A percentile compares a stretch with the other conserved stretches of the same genome.
Conservation (phyloP, 2,888 invertebrate species). For the Pediacus dermestoides region DNA sequence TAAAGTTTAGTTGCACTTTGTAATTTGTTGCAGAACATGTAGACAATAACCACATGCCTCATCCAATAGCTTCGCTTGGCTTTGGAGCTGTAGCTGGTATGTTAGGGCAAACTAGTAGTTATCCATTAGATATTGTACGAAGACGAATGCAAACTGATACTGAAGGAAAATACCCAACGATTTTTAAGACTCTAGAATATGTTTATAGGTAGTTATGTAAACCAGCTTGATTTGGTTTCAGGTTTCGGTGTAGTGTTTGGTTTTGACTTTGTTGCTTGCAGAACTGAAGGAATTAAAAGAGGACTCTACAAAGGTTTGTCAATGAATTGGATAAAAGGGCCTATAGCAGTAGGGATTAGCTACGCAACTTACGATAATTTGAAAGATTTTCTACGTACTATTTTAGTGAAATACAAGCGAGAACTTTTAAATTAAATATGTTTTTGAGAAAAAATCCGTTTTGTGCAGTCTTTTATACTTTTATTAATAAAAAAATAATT, state of each 20-base stretch:
- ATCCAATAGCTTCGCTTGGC: slow-evolving; percentile 62
- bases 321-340: slow-evolving; percentile 98
- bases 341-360: slow-evolving; percentile 89
- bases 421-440: slow-evolving; percentile 12
- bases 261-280: slow-evolving; percentile 45
- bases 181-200: slow-evolving; percentile 62
- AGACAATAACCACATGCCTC: slow-evolving; percentile 28
- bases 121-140: slow-evolving; percentile 91
- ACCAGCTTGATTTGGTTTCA: slow-evolving; percentile 2
- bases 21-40: slow-evolving; percentile 35
- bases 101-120: slow-evolving; percentile 91
- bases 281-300: slow-evolving; percentile 80
- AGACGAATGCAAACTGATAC: slow-evolving; percentile 61
- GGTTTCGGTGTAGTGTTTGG: slow-evolving; percentile 1
- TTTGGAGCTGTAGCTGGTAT: slow-evolving; percentile 92
- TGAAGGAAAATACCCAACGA: slow-evolving; percentile 58
- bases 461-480: too few species aligned
- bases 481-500: too few species aligned
- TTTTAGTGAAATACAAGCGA: slow-evolving; percentile 33
- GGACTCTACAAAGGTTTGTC: slow-evolving; percentile 98
- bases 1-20: not conserved
- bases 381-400: slow-evolving; percentile 56
- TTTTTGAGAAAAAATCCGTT: too few species aligned
- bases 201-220: slow-evolving; percentile 63
- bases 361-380: slow-evolving; percentile 91